Base-by-base conservation (phyloP, 1,140 invertebrate genomes). In the Macrosteles quadrilineatus region DNA sequence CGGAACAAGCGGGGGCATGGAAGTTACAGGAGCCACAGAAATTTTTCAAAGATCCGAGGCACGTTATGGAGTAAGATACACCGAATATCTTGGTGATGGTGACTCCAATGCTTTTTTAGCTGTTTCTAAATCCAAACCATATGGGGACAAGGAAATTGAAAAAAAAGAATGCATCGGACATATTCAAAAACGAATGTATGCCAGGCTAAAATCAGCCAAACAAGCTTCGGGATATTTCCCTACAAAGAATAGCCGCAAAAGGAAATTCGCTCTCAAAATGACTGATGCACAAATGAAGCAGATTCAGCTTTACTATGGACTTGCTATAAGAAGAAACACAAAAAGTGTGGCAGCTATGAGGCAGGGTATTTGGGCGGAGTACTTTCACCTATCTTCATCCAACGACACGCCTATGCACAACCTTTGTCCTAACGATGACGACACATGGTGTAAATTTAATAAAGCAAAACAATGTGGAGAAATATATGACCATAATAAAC, bases 71-170 rank as follows among this genome's bases (percentile, higher is more conserved):
- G 69, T 76, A 19, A 3, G 36, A 19, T 76, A 76, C 55, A 67
- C 32, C 4, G 32, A 73, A 36, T 76, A 73, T 63, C 31, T 75
- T 30, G 74, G 65, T 23, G 71, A 75, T 70, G 70, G 68, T 0
- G 68, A 74, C 30, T 73, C 64, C 9, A 76, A 67, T 50, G 73
- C 32, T 14, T 69, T 73, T 27, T 30, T 64, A 19, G 36, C 31
- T 43, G 64, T 74, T n/a, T 25, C 25, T 21, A 62, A 73, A 19
- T 27, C 63, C 25, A 67, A 70, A 27, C 71, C 70, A 6, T 74
- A 76, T 73, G 73, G 72, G 45, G 23, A 43, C 31, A 40, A 21
- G 50, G 57, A 67, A 30, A 64, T 50, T 6, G 25, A 29, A 25
- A 67, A 67, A 53, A 45, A 45, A 67, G 66, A 67, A 23, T 67